These are phyloP conservation scores for Diarsia dahlii DNA, from an alignment of 2,888 invertebrate species.

Conservation along the genomic window DNA sequence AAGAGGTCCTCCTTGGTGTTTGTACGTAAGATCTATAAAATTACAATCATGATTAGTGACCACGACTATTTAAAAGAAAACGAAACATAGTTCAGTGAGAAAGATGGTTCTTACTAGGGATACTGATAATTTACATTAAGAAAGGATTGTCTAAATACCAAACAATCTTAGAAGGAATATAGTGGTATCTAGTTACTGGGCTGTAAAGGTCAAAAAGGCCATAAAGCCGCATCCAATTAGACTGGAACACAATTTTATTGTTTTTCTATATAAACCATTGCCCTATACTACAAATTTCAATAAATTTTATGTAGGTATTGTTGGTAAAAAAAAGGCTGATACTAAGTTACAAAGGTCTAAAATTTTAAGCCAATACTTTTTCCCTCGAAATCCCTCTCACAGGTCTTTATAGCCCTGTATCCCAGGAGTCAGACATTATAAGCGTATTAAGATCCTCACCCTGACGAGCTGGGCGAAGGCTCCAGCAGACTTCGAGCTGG, in stretches of 20 bases:
- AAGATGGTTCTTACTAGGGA: neutral
- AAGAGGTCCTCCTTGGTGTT: slow-evolving; percentile 93
- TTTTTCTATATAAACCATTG: too few species aligned
- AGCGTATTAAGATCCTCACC: slow-evolving; percentile 74
- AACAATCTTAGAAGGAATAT: too few species aligned
- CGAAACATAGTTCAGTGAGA: neutral
- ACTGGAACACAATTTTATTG: neutral
- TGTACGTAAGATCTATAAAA: slow-evolving; percentile 91
- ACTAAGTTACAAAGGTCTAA: too few species aligned
- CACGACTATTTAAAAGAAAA: neutral
- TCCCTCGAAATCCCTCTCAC: neutral
- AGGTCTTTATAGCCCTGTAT: neutral
- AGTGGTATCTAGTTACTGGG: neutral
- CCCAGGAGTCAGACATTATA: neutral
- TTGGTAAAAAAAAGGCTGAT: neutral
- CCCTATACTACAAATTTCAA: too few species aligned
- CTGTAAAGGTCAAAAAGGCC: neutral
- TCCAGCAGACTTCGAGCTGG: slow-evolving; percentile 92
- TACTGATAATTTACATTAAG: neutral
- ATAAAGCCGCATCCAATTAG: neutral
- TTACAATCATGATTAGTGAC: neutral
- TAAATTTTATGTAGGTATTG: too few species aligned
- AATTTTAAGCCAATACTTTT: neutral
- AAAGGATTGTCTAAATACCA: neutral
- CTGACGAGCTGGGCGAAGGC: slow-evolving; percentile 92